Conservation (phyloP, 2,888 invertebrate genomes). For the Rhodophaea formosa region DNA sequence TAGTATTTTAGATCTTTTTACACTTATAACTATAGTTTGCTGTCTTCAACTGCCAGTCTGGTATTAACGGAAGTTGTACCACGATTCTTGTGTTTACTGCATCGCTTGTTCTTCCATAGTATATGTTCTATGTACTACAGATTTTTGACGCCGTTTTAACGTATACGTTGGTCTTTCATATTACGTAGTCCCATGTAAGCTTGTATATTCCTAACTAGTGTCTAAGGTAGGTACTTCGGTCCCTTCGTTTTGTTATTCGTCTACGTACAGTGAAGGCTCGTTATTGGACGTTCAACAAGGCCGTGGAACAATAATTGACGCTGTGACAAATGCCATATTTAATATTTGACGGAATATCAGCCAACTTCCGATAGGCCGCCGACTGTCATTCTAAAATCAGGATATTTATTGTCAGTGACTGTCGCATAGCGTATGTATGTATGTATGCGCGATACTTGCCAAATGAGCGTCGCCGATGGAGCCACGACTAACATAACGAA, state of each 20-base stretch:
- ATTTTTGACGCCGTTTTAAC: constrained; percentile 26
- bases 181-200: constrained; percentile 25
- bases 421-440: not conserved
- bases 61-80: constrained; percentile 17
- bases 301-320: not conserved
- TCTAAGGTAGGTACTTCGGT: constrained; percentile 39
- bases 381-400: not conserved
- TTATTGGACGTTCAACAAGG: not conserved
- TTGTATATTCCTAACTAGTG: constrained; percentile 37
- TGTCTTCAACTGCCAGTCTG: constrained; percentile 15
- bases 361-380: too few relatives aligned
- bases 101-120: constrained; percentile 35
- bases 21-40: constrained; percentile 29
- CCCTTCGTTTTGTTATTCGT: constrained; percentile 37
- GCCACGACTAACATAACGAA: constrained; percentile 29
- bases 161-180: constrained; percentile 29
- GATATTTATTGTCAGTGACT: not conserved
- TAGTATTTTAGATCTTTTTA: constrained; percentile 38
- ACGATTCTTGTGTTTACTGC: not conserved
- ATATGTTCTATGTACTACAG: constrained; percentile 29
- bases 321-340: too few relatives aligned
- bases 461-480: constrained; percentile 8
- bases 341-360: too few relatives aligned
- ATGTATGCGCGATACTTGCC: not conserved
- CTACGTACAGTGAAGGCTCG: not conserved